phyloP scores from a whole-genome alignment of 2,888 invertebrate genomes.

The Rhyacophila evoluta region DNA sequence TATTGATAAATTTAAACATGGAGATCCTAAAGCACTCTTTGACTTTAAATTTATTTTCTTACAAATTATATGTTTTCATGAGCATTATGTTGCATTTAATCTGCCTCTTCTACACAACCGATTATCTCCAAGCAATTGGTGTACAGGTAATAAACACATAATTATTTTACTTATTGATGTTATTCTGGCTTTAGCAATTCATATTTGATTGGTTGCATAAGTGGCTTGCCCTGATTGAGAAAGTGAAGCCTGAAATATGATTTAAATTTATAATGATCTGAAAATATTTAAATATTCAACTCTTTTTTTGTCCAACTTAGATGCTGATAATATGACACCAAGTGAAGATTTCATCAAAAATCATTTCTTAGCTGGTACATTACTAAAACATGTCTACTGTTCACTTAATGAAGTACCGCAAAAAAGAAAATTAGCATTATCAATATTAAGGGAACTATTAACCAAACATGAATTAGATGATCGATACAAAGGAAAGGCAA shows the following conservation, averaged over 20 bases:
- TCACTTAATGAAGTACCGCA: slow-evolving; percentile 88
- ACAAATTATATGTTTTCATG: slow-evolving; percentile 91
- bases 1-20: slow-evolving; percentile 86
- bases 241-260: no score
- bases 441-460: slow-evolving; percentile 84
- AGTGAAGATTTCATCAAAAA: slow-evolving; percentile 88
- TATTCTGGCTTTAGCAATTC: no score
- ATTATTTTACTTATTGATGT: not conserved
- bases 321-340: slow-evolving; percentile 71
- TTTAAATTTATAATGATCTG: not conserved
- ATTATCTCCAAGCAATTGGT: slow-evolving; percentile 58
- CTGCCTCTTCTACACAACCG: slow-evolving; percentile 81
- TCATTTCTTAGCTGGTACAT: slow-evolving; percentile 90
- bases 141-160: slow-evolving; percentile 59
- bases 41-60: slow-evolving; percentile 94
- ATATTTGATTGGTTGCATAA: no score
- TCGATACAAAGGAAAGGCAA: slow-evolving; percentile 85
- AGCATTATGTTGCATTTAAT: slow-evolving; percentile 94
- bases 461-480: slow-evolving; percentile 96
- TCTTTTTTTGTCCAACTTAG: slow-evolving; percentile 58
- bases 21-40: slow-evolving; percentile 84
- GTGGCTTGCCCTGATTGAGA: no score
- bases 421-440: slow-evolving; percentile 84
- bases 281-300: not conserved
- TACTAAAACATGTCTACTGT: slow-evolving; percentile 86